Conservation (phyloP, 2,797 vertebrate species). For the Nannoperca obscura region DNA sequence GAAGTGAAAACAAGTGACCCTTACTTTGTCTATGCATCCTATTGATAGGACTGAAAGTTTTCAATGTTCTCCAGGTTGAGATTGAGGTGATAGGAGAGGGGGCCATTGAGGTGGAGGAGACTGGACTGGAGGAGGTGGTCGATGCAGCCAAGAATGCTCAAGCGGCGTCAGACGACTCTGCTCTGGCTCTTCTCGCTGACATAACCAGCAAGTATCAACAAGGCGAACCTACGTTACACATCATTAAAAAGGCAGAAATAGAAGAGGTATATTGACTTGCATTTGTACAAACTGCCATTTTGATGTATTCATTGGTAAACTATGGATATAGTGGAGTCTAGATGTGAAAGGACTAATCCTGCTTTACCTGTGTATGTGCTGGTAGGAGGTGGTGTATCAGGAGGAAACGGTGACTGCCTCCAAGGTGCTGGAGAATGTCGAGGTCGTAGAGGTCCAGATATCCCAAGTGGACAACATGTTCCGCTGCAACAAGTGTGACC, state of each 20-base stretch:
- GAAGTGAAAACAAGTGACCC: not conserved
- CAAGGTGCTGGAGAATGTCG: slow-evolving; percentile 94
- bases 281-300: not conserved
- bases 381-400: slow-evolving; percentile 83
- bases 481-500: slow-evolving; percentile 96
- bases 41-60: slow-evolving; percentile 11
- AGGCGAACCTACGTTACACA: slow-evolving; percentile 88
- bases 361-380: slow-evolving; percentile 18
- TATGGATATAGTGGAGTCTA: not conserved
- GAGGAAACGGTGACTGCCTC: slow-evolving; percentile 87
- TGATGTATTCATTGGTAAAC: not conserved
- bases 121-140: slow-evolving; percentile 90
- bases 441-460: slow-evolving; percentile 97
- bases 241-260: slow-evolving; percentile 81
- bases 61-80: slow-evolving; percentile 82
- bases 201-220: slow-evolving; percentile 99
- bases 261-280: slow-evolving; percentile 65
- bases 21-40: not conserved
- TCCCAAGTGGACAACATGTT: slow-evolving; percentile 96
- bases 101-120: slow-evolving; percentile 89
- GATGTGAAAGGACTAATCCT: slow-evolving; percentile 6
- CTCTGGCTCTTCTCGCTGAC: slow-evolving; percentile 95
- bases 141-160: slow-evolving; percentile 90
- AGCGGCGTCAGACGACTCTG: slow-evolving; percentile 92
- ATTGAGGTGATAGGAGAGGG: slow-evolving; percentile 93